Conservation (phyloP, 2,113 vertebrate genomes). For the Mirounga angustirostris region DNA sequence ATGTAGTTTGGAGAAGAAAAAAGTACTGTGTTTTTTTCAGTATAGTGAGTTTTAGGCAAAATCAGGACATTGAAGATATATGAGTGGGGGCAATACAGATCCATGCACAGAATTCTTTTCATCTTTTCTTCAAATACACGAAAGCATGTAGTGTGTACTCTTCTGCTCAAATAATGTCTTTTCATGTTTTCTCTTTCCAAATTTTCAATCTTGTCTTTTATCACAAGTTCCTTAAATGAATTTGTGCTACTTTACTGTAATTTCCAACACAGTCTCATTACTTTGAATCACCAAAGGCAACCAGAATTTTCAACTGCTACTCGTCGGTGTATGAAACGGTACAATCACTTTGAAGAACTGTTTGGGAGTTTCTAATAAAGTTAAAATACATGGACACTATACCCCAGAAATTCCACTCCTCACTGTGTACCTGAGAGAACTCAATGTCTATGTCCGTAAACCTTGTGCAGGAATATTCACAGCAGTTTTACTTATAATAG, state of each 20-base stretch:
- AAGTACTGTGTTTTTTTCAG: background rate
- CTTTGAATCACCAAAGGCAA: background rate
- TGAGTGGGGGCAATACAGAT: background rate
- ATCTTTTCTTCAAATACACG: background rate
- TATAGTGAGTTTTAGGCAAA: background rate
- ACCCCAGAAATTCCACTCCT: background rate
- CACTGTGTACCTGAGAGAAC: background rate
- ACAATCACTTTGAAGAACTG: background rate
- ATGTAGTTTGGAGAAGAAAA: background rate
- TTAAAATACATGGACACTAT: background rate
- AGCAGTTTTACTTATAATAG: background rate
- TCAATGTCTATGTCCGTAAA: background rate
- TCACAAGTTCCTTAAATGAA: background rate
- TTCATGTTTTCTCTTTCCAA: slow-evolving; percentile 14
- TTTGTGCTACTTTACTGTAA: background rate
- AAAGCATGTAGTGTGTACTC: background rate
- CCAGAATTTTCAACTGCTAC: background rate
- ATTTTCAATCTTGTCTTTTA: background rate
- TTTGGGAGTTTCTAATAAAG: slow-evolving; percentile 19
- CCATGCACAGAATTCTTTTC: background rate
- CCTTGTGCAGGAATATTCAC: background rate
- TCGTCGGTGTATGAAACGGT: background rate
- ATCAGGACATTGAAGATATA: background rate
- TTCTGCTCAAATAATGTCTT: background rate
- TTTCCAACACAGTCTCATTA: slow-evolving; percentile 11